Evolutionary conservation across 2,888 invertebrate genomes (phyloP), one percentile per base, ranked within the genome.

Genomic region (Theretra japonica): DNA sequence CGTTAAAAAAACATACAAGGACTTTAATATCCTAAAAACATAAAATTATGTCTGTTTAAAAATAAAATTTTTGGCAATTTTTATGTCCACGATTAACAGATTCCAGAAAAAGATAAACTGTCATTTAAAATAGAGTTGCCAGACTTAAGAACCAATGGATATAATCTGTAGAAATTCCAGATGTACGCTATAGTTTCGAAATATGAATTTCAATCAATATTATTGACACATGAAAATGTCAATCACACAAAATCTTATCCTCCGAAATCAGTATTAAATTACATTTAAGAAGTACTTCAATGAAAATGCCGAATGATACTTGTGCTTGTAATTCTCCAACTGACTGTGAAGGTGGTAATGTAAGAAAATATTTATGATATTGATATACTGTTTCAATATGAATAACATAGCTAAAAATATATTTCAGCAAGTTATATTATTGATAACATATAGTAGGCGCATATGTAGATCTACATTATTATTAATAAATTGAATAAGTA

Each of bases 241-340:
- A 69, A 33, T 30, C 53, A 30, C 30, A 56, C 69, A 69, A 57
- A 17, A 57, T 15, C 28, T 15, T 28, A 56, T 68, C 3, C 21
- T 8, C 53, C 30, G 4, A 57, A 69, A 57, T 56, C 56, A 56
- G 21, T 69, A 11, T n/a, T 69, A 56, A 69, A 5, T 15, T 30
- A 33, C 28, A 23, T 57, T 58, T 25, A 21, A 25, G 23, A 25
- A 58, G 30, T 57, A 57, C 23, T 33, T 23, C 17, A 28, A 76
- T 75, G 28, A 75, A 77, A 81, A 83, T 89, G 89, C 80, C 81
- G 70, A 71, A 74, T 60, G 88, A 86, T 73, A 74, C 83, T 71
- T 86, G 86, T 77, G 74, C 80, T 73, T 88, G 87, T 81, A 86
- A 82, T 81, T 82, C 83, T 73, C 87, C 87, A 59, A 75, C 77